Evolutionary conservation across 2,888 invertebrate genomes (phyloP), one percentile per base, ranked within the genome.

Genomic region (Noctua fimbriata): DNA sequence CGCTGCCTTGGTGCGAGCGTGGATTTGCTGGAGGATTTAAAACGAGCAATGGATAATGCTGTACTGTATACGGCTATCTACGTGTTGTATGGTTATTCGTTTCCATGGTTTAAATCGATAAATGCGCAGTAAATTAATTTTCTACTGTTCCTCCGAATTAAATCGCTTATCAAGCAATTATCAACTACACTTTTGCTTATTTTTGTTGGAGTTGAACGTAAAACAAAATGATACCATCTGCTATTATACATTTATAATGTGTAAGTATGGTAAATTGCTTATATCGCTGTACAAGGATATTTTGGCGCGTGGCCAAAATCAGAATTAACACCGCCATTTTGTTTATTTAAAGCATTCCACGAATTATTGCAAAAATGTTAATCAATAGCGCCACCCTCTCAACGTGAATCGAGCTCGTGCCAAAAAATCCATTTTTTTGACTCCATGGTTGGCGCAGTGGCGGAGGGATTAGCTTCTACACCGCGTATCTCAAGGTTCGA

Each of bases 21-120:
- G 21, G 14, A 69, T 83, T 79, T 52, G 6, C 21, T 65, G 10
- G 49, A 47, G 24, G 36, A 58, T 65, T 41, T 36, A 58, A 63
- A 74, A 71, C 36, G 52, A 67, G 76, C 69, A 86, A 60, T 86
- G 47, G 55, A 69, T 52, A n/a, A 16, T 32, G 44, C 41, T 36
- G 44, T 28, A 44, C 28, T 58, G 3, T 58, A 41, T 36, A 63
- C 14, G 52, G 16, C 49, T 72, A 41, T 12, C 41, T 71, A 28
- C 41, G 55, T 32, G 69, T 69, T 84, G 65, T 84, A 84, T 60
- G 66, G 28, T 44, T 52, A 24, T 66, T 52, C 16, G 69, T 70
- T 70, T 36, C 36, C 49, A 79, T 79, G 65, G 80, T 52, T 66
- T 70, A 70, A 70, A 65, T 79, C 84, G 28, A 79, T 84, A 69